Conservation (phyloP, 2,888 invertebrate species). For the Netelia fuscicornis region DNA sequence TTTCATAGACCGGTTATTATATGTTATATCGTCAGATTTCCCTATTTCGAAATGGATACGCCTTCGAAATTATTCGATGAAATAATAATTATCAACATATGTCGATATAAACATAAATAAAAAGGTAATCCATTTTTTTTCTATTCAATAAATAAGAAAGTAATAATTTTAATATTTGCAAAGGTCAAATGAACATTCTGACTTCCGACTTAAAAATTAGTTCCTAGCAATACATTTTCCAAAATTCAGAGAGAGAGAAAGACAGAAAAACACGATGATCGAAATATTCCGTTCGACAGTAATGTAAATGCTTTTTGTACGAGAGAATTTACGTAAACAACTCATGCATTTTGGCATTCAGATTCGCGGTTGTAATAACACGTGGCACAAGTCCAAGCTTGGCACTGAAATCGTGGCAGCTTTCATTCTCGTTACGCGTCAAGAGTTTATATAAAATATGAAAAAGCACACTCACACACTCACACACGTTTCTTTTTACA, state of each 20-base stretch:
- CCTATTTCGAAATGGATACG: too few species aligned
- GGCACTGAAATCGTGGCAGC: not conserved
- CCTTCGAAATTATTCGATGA: too few species aligned
- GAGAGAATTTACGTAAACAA: slow-evolving; percentile 32
- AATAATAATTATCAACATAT: too few species aligned
- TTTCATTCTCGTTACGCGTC: not conserved
- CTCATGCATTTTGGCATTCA: slow-evolving; percentile 22
- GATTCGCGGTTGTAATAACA: slow-evolving; percentile 6
- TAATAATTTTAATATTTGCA: not conserved
- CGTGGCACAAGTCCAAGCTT: slow-evolving; percentile 29
- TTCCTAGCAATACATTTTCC: not conserved
- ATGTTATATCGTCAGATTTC: too few species aligned
- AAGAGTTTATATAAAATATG: too few species aligned
- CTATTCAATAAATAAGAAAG: too few species aligned
- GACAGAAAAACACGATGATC: not conserved
- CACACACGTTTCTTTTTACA: too few species aligned
- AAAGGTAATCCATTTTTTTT: too few species aligned
- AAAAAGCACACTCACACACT: too few species aligned
- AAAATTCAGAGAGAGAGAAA: not conserved
- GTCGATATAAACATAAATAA: too few species aligned
- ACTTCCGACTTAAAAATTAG: not conserved
- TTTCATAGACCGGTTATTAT: too few species aligned
- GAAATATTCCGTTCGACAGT: not conserved
- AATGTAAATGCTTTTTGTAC: not conserved
- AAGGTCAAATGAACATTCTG: not conserved